A percentile compares a stretch with the other conserved stretches of the same genome.
Evolutionary conservation across 2,113 vertebrate genomes (phyloP).

Genomic region (Budorcas taxicolor): DNA sequence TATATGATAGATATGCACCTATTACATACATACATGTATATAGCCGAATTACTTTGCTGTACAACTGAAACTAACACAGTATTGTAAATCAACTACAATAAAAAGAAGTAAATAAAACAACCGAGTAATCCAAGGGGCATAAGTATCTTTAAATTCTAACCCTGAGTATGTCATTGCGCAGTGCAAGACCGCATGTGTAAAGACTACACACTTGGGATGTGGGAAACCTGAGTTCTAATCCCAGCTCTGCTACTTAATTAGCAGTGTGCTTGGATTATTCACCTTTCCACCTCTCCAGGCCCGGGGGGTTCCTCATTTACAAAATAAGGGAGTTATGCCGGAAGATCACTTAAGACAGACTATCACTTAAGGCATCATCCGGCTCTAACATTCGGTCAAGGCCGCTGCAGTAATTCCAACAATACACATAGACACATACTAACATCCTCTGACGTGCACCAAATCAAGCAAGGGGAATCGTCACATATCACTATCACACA

Average conservation of each 20-base stretch:
- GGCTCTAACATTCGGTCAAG: background rate
- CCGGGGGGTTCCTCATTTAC: constrained; percentile 6
- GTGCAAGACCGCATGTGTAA: background rate
- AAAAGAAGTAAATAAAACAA: background rate
- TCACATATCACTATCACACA: background rate
- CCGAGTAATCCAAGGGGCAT: background rate
- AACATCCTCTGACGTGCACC: background rate
- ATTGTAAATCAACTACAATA: background rate
- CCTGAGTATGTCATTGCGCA: background rate
- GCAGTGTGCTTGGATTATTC: background rate
- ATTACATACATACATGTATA: background rate
- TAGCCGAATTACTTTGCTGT: background rate
- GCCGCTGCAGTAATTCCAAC: background rate
- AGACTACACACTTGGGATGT: constrained; percentile 37
- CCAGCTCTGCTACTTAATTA: constrained; percentile 43
- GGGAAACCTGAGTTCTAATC: constrained; percentile 40
- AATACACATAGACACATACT: background rate
- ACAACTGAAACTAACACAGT: background rate
- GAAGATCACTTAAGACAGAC: background rate
- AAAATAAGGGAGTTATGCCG: constrained; percentile 47
- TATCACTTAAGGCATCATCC: background rate
- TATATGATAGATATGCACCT: background rate
- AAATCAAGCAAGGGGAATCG: background rate
- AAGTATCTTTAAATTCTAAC: background rate
- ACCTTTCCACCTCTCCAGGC: constrained; percentile 1